Conservation (phyloP, 2,113 vertebrate species). For the Channa maculata region DNA sequence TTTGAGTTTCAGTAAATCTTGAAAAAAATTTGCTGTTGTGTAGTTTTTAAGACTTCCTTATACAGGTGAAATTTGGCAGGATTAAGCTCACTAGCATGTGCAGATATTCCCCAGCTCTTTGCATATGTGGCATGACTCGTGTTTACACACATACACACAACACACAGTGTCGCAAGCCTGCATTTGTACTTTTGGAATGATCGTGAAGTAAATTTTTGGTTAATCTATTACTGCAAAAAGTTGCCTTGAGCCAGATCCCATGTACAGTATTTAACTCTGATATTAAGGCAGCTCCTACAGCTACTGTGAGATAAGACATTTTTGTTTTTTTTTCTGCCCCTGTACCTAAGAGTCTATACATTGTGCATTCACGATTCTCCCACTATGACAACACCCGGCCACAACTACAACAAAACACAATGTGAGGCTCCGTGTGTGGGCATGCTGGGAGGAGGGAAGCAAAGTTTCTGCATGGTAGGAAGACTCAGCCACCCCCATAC, state of each 20-base stretch:
- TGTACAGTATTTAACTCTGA: background rate
- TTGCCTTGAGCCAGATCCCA: background rate
- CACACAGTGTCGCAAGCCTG: too few species aligned
- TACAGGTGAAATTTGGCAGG: background rate
- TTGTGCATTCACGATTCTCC: slow-evolving; percentile 5
- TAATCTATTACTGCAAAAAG: background rate
- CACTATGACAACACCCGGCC: slow-evolving; percentile 27
- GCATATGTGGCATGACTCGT: slow-evolving; percentile 15
- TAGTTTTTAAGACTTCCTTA: background rate
- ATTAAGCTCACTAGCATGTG: background rate
- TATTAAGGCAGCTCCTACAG: background rate
- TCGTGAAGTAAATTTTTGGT: background rate
- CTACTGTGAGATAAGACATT: background rate
- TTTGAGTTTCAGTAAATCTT: background rate
- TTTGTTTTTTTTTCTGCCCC: background rate
- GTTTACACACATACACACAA: slow-evolving; percentile 4
- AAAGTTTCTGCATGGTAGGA: slow-evolving; percentile 66
- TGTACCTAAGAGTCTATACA: background rate
- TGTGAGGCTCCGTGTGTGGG: slow-evolving; percentile 57
- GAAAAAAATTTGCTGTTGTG: background rate
- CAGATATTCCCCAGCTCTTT: background rate
- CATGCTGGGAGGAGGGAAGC: slow-evolving; percentile 44
- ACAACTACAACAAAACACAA: slow-evolving; percentile 57
- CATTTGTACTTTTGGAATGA: background rate
- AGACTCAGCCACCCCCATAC: slow-evolving; percentile 67